Percentiles rank a stretch among this genome's conserved stretches.
These are phyloP conservation scores for Rhorus exstirpatorius DNA, from an alignment of 2,888 invertebrate genomes.

Conservation along the genomic window DNA sequence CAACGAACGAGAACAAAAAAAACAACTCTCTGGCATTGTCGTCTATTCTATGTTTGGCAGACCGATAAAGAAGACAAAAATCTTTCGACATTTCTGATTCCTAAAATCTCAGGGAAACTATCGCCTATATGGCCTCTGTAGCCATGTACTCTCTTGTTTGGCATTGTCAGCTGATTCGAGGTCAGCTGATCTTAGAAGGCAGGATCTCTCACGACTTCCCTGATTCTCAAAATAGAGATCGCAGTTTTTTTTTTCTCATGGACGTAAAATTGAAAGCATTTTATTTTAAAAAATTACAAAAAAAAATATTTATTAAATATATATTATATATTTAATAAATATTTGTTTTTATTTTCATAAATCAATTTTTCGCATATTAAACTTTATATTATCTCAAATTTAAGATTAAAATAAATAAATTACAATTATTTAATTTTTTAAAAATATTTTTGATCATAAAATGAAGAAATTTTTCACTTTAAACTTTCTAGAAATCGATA, in stretches of 20 bases:
- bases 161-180: conserved; percentile 41
- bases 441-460: no score
- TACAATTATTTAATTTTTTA: no score
- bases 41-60: conserved; percentile 2
- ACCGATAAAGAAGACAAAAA: conserved; percentile 7
- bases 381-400: no score
- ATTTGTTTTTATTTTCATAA: no score
- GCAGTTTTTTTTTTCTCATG: neutral
- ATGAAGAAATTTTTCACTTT: no score
- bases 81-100: conserved; percentile 3
- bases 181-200: conserved; percentile 43
- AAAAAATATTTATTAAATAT: neutral
- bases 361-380: no score
- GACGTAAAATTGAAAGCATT: neutral
- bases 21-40: neutral
- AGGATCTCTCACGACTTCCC: conserved; percentile 52
- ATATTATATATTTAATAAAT: no score
- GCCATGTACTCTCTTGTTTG: conserved; percentile 10
- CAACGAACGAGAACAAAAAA: no score
- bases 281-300: neutral
- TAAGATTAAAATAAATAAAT: neutral
- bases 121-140: conserved; percentile 6
- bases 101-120: conserved; percentile 17
- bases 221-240: conserved; percentile 54
- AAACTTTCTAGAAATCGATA: no score